Conservation (phyloP, 2,888 invertebrate species). For the Acheta domesticus region DNA sequence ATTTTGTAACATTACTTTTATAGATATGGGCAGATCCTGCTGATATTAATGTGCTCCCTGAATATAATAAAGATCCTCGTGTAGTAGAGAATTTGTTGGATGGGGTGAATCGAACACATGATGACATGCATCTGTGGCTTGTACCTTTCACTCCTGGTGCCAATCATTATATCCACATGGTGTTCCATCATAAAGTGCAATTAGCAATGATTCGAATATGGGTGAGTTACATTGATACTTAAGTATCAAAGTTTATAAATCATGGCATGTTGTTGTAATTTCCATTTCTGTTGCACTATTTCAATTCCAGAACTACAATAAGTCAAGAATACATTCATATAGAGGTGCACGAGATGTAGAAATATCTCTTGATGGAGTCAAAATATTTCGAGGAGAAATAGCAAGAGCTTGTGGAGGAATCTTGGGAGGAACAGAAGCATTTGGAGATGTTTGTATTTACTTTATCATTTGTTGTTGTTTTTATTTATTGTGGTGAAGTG, state of each 20-base stretch:
- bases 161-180: constrained; percentile 59
- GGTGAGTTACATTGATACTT: constrained; percentile 50
- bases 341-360: constrained; percentile 70
- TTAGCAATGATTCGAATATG: constrained; percentile 67
- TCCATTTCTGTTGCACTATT: neutral
- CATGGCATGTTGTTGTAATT: neutral
- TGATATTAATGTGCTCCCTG: constrained; percentile 64
- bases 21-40: constrained; percentile 56
- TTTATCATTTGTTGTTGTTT: neutral
- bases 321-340: constrained; percentile 78
- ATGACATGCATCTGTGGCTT: constrained; percentile 75
- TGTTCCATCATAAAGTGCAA: constrained; percentile 53
- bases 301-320: constrained; percentile 74
- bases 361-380: constrained; percentile 63
- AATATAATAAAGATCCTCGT: constrained; percentile 61
- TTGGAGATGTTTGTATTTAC: constrained; percentile 61
- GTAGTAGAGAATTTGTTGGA: constrained; percentile 64
- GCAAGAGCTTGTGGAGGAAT: constrained; percentile 73
- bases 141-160: constrained; percentile 60
- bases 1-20: neutral
- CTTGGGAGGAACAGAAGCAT: constrained; percentile 63
- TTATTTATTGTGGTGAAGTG: neutral
- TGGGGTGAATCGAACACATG: constrained; percentile 68
- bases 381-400: constrained; percentile 78
- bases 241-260: neutral